Evolutionary conservation across 2,797 vertebrate species (phyloP).

Genomic region (Denticeps clupeoides): DNA sequence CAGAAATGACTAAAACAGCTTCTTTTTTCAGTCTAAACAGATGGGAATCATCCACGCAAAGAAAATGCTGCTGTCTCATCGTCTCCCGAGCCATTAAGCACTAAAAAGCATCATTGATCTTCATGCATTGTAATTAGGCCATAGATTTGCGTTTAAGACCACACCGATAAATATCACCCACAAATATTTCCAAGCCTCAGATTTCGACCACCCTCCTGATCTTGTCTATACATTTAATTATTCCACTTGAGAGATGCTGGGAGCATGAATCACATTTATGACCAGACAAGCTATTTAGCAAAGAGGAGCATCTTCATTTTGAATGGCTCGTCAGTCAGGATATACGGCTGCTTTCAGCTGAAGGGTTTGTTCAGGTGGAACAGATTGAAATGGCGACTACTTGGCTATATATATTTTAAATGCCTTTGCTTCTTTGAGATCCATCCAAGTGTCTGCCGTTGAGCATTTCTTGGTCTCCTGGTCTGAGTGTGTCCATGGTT

Average conservation of each 20-base stretch:
- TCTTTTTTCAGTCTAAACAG: no score
- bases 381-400: background rate
- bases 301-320: conserved; percentile 3
- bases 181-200: background rate
- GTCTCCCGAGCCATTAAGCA: background rate
- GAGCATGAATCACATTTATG: conserved; percentile 7
- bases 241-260: background rate
- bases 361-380: background rate
- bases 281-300: background rate
- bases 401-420: no score
- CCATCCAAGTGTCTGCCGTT: no score
- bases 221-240: conserved; percentile 13
- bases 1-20: no score
- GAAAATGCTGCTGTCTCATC: no score
- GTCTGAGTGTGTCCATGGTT: no score
- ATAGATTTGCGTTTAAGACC: conserved; percentile 1
- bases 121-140: background rate
- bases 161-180: background rate
- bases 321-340: conserved; percentile 4
- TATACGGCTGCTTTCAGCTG: conserved; percentile 7
- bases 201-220: background rate
- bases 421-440: no score
- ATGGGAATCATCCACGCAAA: no score
- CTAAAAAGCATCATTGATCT: background rate
- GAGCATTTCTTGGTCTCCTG: no score